Base-by-base conservation (phyloP, 2,797 vertebrate species). In the Clamator glandarius region DNA sequence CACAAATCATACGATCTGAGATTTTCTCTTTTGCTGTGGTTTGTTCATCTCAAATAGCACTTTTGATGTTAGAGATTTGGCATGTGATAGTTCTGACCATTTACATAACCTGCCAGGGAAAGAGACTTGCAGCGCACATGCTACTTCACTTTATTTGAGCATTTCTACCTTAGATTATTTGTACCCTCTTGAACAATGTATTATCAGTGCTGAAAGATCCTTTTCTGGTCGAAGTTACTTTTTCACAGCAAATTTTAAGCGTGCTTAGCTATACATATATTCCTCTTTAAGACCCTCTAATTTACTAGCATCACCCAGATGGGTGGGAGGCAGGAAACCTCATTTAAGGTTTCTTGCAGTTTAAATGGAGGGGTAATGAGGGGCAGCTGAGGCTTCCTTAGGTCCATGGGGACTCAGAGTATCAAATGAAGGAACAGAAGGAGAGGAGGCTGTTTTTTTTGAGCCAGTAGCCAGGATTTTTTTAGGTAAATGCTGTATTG, bases 391-490 rank as follows among this genome's bases (percentile, higher is more conserved):
- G 31, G 7, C 24, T 48, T 77, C 36, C 5, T 68, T 4, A 26
- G 50, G 58, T 10, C 9, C 5, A 7, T 6, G 23, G 51, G 39
- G 31, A 52, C 23, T 24, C 12, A 14, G 3, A 4, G 5, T 7
- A 16, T 23, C 35, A 61, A 58, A 8, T 9, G 51, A 55, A 88
- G n/a, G 36, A 48, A 46, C 3, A 28, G 36, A 6, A 41, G 0
- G 1, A 8, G 3, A 11, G 2, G 2, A 5, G 9, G 0, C 0
- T 41, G 17, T 3, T 39, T 64, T 82, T 46, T 28, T 2, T 33
- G 42, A 62, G 42, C 1, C 5, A 0, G 1, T 6, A 8, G 5
- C 1, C 0, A 2, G 57, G 24, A 4, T 5, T 50, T 6, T 50
- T 62, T 58, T 2, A 10, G 12, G 35, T 70, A 51, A 79, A 59